A percentile compares a stretch with the other conserved stretches of the same genome.
phyloP scores from a whole-genome alignment of 2,888 invertebrate genomes.

The Hermaeophaga mercurialis region DNA sequence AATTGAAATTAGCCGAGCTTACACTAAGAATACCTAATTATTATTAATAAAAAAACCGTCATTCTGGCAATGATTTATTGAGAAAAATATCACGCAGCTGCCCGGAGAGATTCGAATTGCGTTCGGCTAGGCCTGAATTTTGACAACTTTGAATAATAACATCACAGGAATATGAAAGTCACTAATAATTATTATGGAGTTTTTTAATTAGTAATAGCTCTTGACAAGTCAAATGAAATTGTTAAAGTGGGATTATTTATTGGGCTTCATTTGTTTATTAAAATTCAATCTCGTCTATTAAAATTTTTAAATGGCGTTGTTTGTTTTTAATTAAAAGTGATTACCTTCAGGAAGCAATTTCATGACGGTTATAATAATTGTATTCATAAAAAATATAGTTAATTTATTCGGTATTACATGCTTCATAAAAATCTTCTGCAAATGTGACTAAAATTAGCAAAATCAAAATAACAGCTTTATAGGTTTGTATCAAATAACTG shows the following conservation, averaged over 20 bases:
- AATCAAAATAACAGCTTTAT: background rate
- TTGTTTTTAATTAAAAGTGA: background rate
- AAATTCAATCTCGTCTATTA: constrained; percentile 1
- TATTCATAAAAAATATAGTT: too few relatives aligned
- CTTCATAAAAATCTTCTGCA: too few relatives aligned
- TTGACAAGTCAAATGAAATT: constrained; percentile 28
- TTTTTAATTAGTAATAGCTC: constrained; percentile 29
- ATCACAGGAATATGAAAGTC: constrained; percentile 32
- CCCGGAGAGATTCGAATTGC: constrained; percentile 33
- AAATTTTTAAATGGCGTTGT: background rate
- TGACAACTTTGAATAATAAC: constrained; percentile 37
- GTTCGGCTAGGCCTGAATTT: constrained; percentile 22
- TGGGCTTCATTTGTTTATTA: constrained; percentile 10
- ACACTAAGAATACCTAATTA: constrained; percentile 29
- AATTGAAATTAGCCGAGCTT: constrained; percentile 24
- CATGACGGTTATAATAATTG: too few relatives aligned
- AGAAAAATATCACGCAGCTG: constrained; percentile 30
- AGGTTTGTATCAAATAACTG: constrained; percentile 7
- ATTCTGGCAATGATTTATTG: constrained; percentile 34
- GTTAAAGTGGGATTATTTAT: constrained; percentile 23
- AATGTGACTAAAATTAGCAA: constrained; percentile 6
- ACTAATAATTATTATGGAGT: constrained; percentile 29
- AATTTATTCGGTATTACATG: too few relatives aligned
- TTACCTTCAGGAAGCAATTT: too few relatives aligned
- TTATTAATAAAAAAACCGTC: constrained; percentile 33